Evolutionary conservation across 2,113 vertebrate genomes (phyloP), one percentile per base, ranked within the genome.

Genomic region (Perognathus longimembris): DNA sequence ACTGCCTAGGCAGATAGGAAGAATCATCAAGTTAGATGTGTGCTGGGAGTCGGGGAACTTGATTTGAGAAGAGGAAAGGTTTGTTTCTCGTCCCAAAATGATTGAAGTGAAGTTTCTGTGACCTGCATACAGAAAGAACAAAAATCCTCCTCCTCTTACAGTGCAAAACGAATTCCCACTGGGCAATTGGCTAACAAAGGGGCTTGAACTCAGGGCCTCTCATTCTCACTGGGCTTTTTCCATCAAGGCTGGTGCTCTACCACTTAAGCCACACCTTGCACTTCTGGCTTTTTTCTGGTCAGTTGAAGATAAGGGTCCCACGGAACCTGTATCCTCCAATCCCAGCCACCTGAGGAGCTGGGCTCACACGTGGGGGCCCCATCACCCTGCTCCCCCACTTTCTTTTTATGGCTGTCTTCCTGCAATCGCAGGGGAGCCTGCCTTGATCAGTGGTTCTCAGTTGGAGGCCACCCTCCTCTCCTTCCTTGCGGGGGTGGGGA

Each of bases 1-100:
- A 20, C 54, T 50, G 12, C 61, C 15, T 38, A n/a, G 40, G 59
- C 28, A 28, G 45, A 26, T 1, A 0, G 66, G 24, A 42, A 50
- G 42, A 28, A 34, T 26, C 1, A 0, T 36, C 18, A 0, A 10
- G 42, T 70, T n/a, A 26, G 42, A 1, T 38, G 12, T 63, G 6
- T 12, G 0, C 76, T 1, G n/a, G 67, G 67, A 76, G 28, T 42
- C 77, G 38, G 9, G 12, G 70, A n/a, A 20, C 0, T 1, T 32
- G 4, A 45, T 70, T 79, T 54, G 40, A 59, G 59, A 40, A 78
- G 15, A 59, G 54, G 50, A 10, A 6, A 20, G 30, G 18, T 45
- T 18, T 8, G 69, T 66, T 5, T 11, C 15, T 5, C 12, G 12
- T 15, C 50, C 50, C 50, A 12, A 54, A 54, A 54, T 54, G 50